Percentiles rank a stretch among this genome's conserved stretches.
These are phyloP conservation scores for Lepidocyrtoides sp. DNA, from an alignment of 2,888 invertebrate genomes.

Conservation along the genomic window DNA sequence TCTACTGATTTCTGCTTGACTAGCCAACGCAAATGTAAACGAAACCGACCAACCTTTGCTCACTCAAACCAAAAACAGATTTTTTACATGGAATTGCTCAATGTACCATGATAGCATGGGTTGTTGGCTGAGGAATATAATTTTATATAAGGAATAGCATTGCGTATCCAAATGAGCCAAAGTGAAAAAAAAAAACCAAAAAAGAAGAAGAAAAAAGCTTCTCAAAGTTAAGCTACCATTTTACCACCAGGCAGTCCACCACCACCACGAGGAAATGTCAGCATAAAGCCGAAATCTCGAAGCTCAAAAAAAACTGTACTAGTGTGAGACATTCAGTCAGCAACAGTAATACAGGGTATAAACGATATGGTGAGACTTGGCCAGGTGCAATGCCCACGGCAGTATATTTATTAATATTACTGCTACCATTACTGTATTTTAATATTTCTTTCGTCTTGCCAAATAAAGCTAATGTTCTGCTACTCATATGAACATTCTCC, in stretches of 20 bases:
- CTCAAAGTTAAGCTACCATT: conserved; percentile 69
- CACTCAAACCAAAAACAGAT: conserved; percentile 59
- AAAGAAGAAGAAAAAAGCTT: conserved; percentile 41
- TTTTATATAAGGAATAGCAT: conserved; percentile 43
- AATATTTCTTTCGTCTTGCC: conserved; percentile 49
- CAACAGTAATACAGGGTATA: conserved; percentile 44
- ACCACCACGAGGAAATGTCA: conserved; percentile 75
- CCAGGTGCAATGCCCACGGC: conserved; percentile 85
- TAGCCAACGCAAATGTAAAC: conserved; percentile 64
- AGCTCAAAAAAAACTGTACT: conserved; percentile 50
- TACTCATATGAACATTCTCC: conserved; percentile 55
- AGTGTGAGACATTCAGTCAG: conserved; percentile 59
- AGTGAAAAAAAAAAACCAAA: conserved; percentile 58
- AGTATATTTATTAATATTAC: conserved; percentile 69
- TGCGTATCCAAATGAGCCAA: conserved; percentile 74
- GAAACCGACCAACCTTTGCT: conserved; percentile 65
- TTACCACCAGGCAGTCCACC: conserved; percentile 76
- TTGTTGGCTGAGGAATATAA: conserved; percentile 18
- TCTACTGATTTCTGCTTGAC: conserved; percentile 71
- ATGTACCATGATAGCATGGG: conserved; percentile 73
- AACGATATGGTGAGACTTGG: conserved; percentile 76
- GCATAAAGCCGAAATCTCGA: conserved; percentile 63
- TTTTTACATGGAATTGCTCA: conserved; percentile 72
- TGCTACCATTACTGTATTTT: conserved; percentile 50
- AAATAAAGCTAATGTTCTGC: conserved; percentile 52